Percentiles rank a stretch among this genome's conserved stretches.
Evolutionary conservation across 1,140 invertebrate species (phyloP).

Genomic region (Cyclina sinensis): DNA sequence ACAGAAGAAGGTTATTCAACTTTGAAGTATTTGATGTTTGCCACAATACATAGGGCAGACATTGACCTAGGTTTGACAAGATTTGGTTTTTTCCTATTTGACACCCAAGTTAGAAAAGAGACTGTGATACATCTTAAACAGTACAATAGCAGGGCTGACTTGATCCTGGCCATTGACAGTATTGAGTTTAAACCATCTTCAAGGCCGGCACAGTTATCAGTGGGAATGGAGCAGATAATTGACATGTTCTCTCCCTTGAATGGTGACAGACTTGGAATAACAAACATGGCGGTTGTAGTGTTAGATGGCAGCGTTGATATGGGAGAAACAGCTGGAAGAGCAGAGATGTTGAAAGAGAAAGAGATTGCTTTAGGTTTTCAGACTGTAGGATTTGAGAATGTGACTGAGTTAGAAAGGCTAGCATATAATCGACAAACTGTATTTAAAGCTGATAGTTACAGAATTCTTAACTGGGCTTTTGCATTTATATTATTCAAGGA

Average conservation of each 20-base stretch:
- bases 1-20: neutral
- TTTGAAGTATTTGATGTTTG: neutral
- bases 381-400: neutral
- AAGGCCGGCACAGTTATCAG: neutral
- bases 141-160: neutral
- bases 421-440: neutral
- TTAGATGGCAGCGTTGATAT: neutral
- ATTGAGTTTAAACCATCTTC: neutral
- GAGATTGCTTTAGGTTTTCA: neutral
- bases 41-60: neutral
- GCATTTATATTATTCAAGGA: neutral
- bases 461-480: neutral
- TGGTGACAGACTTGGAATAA: constrained; percentile 9
- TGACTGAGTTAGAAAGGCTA: neutral
- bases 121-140: constrained; percentile 9
- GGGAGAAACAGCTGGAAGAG: neutral
- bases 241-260: neutral
- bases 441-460: neutral
- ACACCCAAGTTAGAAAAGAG: neutral
- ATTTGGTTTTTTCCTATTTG: constrained; percentile 28
- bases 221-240: neutral
- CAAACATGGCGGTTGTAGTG: neutral
- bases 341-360: neutral
- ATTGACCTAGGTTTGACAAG: neutral
- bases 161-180: neutral